Conservation (phyloP, 2,113 vertebrate genomes). For the Pelodiscus sinensis region DNA sequence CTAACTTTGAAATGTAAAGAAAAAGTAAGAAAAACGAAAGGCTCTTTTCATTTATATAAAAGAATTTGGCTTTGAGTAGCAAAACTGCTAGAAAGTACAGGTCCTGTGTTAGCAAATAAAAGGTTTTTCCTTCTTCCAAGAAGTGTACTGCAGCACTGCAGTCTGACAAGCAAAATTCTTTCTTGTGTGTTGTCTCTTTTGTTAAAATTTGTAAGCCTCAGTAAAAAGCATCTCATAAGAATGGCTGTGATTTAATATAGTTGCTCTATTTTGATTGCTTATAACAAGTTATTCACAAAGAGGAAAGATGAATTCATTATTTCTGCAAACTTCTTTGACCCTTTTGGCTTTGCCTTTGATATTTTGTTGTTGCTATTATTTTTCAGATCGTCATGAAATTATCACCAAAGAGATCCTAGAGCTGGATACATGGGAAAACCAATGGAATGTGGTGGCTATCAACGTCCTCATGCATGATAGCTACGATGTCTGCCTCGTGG, state of each 20-base stretch:
- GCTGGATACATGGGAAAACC: conserved; percentile 91
- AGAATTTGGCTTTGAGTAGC: conserved; percentile 2
- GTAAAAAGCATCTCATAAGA: conserved; percentile 21
- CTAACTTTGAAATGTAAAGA: background rate
- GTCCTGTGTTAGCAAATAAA: conserved; percentile 26
- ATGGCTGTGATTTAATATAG: conserved; percentile 27
- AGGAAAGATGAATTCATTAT: background rate
- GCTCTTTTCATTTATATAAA: background rate
- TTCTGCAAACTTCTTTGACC: conserved; percentile 5
- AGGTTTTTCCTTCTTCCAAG: background rate
- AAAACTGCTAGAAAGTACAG: background rate
- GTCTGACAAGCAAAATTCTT: background rate
- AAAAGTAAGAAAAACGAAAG: conserved; percentile 26
- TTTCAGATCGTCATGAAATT: conserved; percentile 91
- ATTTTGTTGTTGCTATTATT: background rate
- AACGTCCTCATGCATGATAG: conserved; percentile 92
- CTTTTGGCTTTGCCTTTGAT: background rate
- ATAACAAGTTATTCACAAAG: conserved; percentile 24
- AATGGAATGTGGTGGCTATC: conserved; percentile 89
- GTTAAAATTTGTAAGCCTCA: background rate
- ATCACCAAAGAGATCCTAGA: conserved; percentile 95
- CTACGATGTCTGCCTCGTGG: conserved; percentile 95
- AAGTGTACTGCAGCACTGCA: background rate
- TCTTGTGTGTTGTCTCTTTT: background rate
- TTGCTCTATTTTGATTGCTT: conserved; percentile 28